Evolutionary conservation across 2,797 vertebrate genomes (phyloP).

Genomic region (Chiloscyllium punctatum): DNA sequence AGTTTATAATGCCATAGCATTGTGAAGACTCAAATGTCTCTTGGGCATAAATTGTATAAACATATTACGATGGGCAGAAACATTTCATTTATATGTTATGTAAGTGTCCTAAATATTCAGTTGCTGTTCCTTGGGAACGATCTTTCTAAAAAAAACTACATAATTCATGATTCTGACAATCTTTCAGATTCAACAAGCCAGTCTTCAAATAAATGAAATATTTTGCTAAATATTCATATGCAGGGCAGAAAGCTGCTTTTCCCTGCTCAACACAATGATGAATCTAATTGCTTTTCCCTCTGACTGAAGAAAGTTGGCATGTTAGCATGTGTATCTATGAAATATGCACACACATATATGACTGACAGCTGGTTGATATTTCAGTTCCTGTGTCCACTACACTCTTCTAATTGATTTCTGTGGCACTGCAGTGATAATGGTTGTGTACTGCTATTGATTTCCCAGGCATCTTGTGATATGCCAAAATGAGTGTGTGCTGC

Average conservation of each 20-base stretch:
- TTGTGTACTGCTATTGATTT: neutral
- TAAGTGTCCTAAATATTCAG: conserved; percentile 33
- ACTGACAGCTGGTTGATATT: neutral
- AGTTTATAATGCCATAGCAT: conserved; percentile 2
- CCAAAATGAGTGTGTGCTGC: neutral
- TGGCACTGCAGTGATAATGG: neutral
- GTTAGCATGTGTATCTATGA: too few species aligned
- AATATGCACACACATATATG: neutral
- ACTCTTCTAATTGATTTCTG: neutral
- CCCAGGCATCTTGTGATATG: neutral
- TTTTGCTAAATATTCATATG: conserved; percentile 13
- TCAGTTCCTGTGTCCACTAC: neutral
- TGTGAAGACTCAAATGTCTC: neutral
- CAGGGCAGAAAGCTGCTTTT: neutral
- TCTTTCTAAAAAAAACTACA: neutral
- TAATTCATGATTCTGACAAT: conserved; percentile 31
- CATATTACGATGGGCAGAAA: neutral
- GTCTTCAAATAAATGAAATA: neutral
- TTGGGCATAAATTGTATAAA: neutral
- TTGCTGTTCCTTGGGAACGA: neutral
- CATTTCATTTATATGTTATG: conserved; percentile 22
- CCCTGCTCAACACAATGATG: neutral
- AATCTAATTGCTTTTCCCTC: conserved; percentile 16
- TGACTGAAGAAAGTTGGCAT: neutral
- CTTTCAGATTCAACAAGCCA: conserved; percentile 18